Conservation (phyloP, 2,113 vertebrate species). For the Hippocampus guttulatus region DNA sequence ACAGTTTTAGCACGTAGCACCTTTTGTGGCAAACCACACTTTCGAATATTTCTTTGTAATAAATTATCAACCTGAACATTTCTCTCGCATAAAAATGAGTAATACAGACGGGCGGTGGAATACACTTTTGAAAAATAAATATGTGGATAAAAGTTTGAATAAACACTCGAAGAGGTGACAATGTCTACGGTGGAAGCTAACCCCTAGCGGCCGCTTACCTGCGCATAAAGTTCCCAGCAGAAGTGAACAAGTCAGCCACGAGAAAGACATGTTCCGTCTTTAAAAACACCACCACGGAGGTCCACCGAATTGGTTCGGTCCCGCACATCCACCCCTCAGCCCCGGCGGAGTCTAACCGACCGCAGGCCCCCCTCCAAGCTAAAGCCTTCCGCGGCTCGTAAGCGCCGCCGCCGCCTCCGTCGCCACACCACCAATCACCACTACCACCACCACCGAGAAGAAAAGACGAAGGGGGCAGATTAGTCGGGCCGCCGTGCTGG, state of each 20-base stretch:
- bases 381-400: neutral
- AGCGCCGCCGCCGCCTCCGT: constrained; percentile 52
- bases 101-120: neutral
- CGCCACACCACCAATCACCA: constrained; percentile 50
- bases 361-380: constrained; percentile 57
- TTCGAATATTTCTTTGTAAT: neutral
- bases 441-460: neutral
- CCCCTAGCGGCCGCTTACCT: constrained; percentile 66
- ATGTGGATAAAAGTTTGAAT: constrained; percentile 17
- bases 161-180: neutral
- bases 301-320: constrained; percentile 45
- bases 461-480: neutral
- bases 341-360: constrained; percentile 51
- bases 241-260: constrained; percentile 84
- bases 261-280: constrained; percentile 79
- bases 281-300: constrained; percentile 42
- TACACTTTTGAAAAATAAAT: neutral
- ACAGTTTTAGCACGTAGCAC: constrained; percentile 44
- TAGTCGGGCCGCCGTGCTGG: neutral
- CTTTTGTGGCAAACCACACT: neutral
- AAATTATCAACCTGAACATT: neutral
- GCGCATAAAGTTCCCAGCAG: constrained; percentile 85
- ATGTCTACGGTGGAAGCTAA: neutral
- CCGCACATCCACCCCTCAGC: constrained; percentile 67
- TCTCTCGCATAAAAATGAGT: neutral